These are phyloP conservation scores for Hofmannophila pseudospretella DNA, from an alignment of 2,888 invertebrate genomes.

Conservation along the genomic window DNA sequence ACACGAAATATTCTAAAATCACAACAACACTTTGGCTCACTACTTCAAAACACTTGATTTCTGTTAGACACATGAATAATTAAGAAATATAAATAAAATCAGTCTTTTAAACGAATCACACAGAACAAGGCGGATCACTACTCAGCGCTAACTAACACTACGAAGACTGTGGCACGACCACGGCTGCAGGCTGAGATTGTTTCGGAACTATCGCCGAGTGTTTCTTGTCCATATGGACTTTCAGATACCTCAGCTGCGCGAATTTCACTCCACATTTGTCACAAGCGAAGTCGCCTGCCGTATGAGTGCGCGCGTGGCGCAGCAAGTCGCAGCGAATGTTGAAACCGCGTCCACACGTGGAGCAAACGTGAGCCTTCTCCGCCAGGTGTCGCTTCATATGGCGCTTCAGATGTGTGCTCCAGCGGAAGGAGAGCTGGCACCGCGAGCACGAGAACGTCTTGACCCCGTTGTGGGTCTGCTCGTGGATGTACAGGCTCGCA, in stretches of 20 bases:
- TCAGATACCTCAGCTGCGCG: slow-evolving; percentile 72
- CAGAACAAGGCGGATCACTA: background rate
- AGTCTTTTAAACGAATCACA: background rate
- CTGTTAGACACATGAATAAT: background rate
- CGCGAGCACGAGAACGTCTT: slow-evolving; percentile 26
- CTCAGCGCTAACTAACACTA: background rate
- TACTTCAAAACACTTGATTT: background rate
- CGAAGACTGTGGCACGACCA: too few relatives aligned
- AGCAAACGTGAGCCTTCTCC: slow-evolving; percentile 53
- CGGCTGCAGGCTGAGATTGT: too few relatives aligned
- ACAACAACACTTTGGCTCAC: too few relatives aligned
- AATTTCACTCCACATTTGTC: slow-evolving; percentile 61
- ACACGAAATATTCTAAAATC: too few relatives aligned
- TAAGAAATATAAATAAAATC: background rate
- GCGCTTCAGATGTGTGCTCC: slow-evolving; percentile 58
- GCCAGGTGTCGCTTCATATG: slow-evolving; percentile 63
- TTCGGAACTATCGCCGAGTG: slow-evolving; percentile 22
- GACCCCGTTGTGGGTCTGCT: slow-evolving; percentile 50
- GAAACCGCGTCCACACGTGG: slow-evolving; percentile 67
- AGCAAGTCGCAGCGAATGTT: slow-evolving; percentile 61
- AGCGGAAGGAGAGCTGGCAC: slow-evolving; percentile 62
- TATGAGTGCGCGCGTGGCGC: slow-evolving; percentile 70
- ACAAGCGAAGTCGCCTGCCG: slow-evolving; percentile 54
- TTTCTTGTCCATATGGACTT: slow-evolving; percentile 58
- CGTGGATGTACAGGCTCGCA: slow-evolving; percentile 70